These are phyloP conservation scores for Erebia aethiops DNA, from an alignment of 2,888 invertebrate species.

Conservation along the genomic window DNA sequence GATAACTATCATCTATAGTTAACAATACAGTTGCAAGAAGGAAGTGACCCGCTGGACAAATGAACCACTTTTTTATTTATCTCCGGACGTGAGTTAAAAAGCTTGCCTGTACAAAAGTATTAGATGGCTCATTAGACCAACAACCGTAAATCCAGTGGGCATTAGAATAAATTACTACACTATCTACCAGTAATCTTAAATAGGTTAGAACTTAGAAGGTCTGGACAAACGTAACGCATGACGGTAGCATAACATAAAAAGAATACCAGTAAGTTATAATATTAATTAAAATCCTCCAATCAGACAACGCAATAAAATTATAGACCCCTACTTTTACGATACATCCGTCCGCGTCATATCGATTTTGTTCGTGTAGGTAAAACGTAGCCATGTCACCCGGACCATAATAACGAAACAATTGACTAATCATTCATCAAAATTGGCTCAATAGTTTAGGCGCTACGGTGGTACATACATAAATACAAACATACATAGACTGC, in stretches of 20 bases:
- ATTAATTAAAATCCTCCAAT: neutral
- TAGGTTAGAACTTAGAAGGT: conserved; percentile 46
- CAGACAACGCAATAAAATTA: too few relatives aligned
- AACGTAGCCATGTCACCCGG: too few relatives aligned
- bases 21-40: neutral
- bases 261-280: too few relatives aligned
- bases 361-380: too few relatives aligned
- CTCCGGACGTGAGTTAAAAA: conserved; percentile 26
- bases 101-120: conserved; percentile 32
- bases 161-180: conserved; percentile 45
- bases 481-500: too few relatives aligned
- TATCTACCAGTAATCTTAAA: conserved; percentile 44
- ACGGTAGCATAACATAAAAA: neutral
- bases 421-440: too few relatives aligned
- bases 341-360: too few relatives aligned
- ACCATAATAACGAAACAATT: too few relatives aligned
- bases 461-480: too few relatives aligned
- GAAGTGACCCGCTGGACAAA: conserved; percentile 7
- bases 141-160: conserved; percentile 41
- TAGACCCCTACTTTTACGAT: too few relatives aligned
- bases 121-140: conserved; percentile 40
- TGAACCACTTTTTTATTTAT: conserved; percentile 21
- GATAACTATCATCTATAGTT: neutral
- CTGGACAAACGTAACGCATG: neutral
- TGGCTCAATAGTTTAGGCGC: too few relatives aligned